Evolutionary conservation across 1,140 invertebrate genomes (phyloP), one percentile per base, ranked within the genome.

Genomic region (Drosophila lacertosa): DNA sequence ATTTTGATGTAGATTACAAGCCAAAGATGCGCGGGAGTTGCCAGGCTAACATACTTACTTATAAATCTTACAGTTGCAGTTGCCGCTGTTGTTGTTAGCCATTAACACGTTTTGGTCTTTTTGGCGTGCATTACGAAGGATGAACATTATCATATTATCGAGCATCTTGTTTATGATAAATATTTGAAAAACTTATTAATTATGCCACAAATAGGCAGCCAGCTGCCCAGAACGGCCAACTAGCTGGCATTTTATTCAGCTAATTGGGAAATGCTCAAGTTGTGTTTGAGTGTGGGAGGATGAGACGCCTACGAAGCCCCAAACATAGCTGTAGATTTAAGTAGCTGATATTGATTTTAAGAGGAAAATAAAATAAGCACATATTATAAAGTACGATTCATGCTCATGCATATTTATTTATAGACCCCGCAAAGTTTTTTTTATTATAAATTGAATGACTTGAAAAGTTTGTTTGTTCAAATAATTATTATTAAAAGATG

Each of bases 181-280:
- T 84, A 84, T 84, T 88, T 84, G 39, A 70, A 54, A 86, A 74
- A 81, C 81, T 84, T 84, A 84, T 84, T 84, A 84, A 86, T 86
- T 84, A 84, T 84, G 81, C 80, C 80, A 84, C 80, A 84, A 86
- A 80, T 80, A 77, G 80, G 55, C 80, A 77, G n/a, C 24, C 13
- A n/a, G 22, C 32, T 37, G 63, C 15, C 42, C 32, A 13, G 7
- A 40, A 45, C 32, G 29, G 40, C 53, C 57, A 37, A 18, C 42
- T 44, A 26, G 29, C 4, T 42, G 60, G 55, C 51, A 74, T 67
- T 67, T 73, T 72, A 42, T 32, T 57, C 68, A 66, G 55, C 67
- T 75, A 65, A 75, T 75, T 71, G 72, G 67, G 37, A 65, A 64
- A 42, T 60, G 48, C 47, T 67, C 40, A 39, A 20, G n/a, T 24